Base-by-base conservation (phyloP, 2,888 invertebrate genomes). In the Drosophila maculinotata region DNA sequence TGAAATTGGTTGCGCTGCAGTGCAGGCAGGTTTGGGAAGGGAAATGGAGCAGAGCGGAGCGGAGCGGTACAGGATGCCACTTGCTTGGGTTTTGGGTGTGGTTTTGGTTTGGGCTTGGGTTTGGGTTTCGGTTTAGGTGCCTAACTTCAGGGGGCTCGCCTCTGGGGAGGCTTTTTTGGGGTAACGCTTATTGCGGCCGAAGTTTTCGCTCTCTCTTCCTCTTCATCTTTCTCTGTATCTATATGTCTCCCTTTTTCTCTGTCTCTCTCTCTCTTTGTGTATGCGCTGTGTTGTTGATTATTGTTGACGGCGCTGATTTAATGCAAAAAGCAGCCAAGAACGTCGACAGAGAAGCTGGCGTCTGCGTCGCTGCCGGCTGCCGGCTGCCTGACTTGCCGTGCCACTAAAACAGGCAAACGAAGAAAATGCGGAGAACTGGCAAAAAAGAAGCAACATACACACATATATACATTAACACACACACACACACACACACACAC, bases 271-370 rank as follows among this genome's bases (percentile, higher is more conserved):
- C 25, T 38, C 12, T 48, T 62, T 25, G 60, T 54, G 52, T 71
- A 48, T 58, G 42, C 56, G 26, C 25, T 62, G 51, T 69, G 67
- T 76, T 88, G 85, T 84, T 88, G 87, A 87, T 82, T 82, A 84
- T 87, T 81, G 87, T 86, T 88, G 88, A 76, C 79, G 79, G 77
- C 88, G 83, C 83, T 88, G 88, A 80, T 80, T 79, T 83, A 86
- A 80, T 86, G 87, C 84, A 86, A 76, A 82, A 83, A 67, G 63
- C 76, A 67, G 69, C 51, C 73, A 56, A 58, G 56, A 31, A 52
- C 52, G 39, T 45, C 70, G 42, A 45, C 74, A 12, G 44, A 39
- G 44, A 45, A 69, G 25, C 28, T 38, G 5, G 15, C 51, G 39
- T 7, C 51, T 23, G 28, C 60, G 36, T 23, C 36, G n/a, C 36